Conservation (phyloP, 2,888 invertebrate species). For the Sinotaia quadrata region DNA sequence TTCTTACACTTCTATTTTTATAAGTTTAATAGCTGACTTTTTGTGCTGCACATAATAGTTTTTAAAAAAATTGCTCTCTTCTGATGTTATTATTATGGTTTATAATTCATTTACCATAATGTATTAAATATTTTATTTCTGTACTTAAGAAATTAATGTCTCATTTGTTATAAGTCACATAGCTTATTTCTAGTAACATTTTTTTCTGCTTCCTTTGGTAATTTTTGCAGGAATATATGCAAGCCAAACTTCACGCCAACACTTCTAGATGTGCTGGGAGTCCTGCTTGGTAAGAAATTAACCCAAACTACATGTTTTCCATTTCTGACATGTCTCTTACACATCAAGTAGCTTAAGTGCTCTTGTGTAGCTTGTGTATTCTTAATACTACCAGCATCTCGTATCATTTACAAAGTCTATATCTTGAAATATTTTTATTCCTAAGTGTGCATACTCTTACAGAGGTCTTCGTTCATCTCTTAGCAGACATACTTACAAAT, state of each 20-base stretch:
- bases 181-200: background rate
- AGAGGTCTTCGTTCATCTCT: too few species aligned
- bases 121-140: background rate
- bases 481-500: too few species aligned
- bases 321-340: too few species aligned
- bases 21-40: background rate
- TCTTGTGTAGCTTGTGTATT: background rate
- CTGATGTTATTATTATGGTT: too few species aligned
- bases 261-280: conserved; percentile 27
- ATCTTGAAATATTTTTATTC: too few species aligned
- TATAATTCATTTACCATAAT: conserved; percentile 8
- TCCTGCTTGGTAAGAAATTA: background rate
- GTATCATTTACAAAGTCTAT: too few species aligned
- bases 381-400: background rate
- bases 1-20: background rate
- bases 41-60: background rate
- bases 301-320: too few species aligned
- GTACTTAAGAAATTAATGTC: background rate
- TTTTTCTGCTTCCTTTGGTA: too few species aligned
- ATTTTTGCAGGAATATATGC: conserved; percentile 24
- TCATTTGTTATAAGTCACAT: conserved; percentile 1
- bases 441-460: too few species aligned
- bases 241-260: conserved; percentile 30
- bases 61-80: background rate
- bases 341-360: too few species aligned